These are phyloP conservation scores for Peromyscus melanophrys DNA, from an alignment of 2,797 vertebrate genomes.

Conservation along the genomic window DNA sequence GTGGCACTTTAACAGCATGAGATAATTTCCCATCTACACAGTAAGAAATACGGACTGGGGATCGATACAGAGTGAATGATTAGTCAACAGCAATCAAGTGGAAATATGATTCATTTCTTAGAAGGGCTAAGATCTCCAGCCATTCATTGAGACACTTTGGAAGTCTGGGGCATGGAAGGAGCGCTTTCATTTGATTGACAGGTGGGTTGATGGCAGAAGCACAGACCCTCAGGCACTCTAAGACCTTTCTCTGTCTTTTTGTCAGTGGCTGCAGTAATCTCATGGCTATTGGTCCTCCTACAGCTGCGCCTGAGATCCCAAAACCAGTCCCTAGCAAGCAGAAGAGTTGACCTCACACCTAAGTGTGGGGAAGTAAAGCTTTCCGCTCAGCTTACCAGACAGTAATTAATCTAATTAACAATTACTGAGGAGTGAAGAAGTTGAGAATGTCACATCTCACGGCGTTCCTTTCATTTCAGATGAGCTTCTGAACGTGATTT, in stretches of 20 bases:
- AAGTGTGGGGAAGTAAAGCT: slow-evolving; percentile 80
- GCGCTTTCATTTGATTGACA: slow-evolving; percentile 86
- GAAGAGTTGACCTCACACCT: slow-evolving; percentile 73
- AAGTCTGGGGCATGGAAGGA: slow-evolving; percentile 76
- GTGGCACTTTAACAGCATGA: slow-evolving; percentile 80
- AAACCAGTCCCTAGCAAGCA: slow-evolving; percentile 72
- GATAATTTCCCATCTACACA: slow-evolving; percentile 84
- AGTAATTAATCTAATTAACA: slow-evolving; percentile 84
- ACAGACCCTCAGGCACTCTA: slow-evolving; percentile 82
- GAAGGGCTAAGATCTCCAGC: slow-evolving; percentile 84
- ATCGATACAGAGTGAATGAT: slow-evolving; percentile 89
- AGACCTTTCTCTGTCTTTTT: slow-evolving; percentile 76
- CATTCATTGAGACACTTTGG: slow-evolving; percentile 77
- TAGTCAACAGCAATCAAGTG: slow-evolving; percentile 85
- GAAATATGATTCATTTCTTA: slow-evolving; percentile 87
- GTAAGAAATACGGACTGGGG: slow-evolving; percentile 84
- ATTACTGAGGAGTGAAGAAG: slow-evolving; percentile 55
- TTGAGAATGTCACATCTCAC: slow-evolving; percentile 79
- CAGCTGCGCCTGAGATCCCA: slow-evolving; percentile 76
- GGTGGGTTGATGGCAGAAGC: slow-evolving; percentile 82
- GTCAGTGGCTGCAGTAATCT: slow-evolving; percentile 60
- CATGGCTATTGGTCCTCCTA: slow-evolving; percentile 62
- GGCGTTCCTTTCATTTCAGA: slow-evolving; percentile 79
- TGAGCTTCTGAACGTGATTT: slow-evolving; percentile 75
- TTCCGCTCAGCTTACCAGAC: slow-evolving; percentile 66